These are phyloP conservation scores for Rhorus exstirpatorius DNA, from an alignment of 2,888 invertebrate species.

Conservation along the genomic window DNA sequence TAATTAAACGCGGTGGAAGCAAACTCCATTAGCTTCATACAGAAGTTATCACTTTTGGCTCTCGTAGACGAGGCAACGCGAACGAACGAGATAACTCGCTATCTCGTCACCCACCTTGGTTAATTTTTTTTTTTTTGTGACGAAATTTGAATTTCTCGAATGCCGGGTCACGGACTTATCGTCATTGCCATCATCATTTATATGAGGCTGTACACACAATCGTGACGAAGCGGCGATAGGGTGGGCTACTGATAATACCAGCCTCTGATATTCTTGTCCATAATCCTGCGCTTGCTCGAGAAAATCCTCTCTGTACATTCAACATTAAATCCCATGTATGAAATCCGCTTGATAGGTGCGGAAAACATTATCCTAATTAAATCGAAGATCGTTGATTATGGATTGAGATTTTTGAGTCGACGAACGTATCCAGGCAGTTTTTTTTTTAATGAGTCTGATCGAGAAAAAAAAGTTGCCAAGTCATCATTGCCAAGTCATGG, in stretches of 20 bases:
- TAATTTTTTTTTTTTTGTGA: neutral
- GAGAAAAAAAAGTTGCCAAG: no score
- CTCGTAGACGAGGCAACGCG: slow-evolving; percentile 9
- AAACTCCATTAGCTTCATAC: slow-evolving; percentile 68
- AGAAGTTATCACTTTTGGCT: slow-evolving; percentile 32
- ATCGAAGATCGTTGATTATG: no score
- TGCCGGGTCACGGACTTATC: slow-evolving; percentile 52
- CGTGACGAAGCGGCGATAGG: slow-evolving; percentile 12
- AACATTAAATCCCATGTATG: no score
- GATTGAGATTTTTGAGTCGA: no score
- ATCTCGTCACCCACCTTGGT: slow-evolving; percentile 60
- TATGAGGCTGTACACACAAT: slow-evolving; percentile 13
- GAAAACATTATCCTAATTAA: no score
- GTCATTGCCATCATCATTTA: neutral
- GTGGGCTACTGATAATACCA: neutral
- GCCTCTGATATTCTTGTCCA: neutral
- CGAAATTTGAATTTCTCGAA: slow-evolving; percentile 41
- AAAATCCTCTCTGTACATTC: neutral
- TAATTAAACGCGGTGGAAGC: slow-evolving; percentile 73
- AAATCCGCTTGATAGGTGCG: no score
- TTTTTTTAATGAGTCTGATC: no score
- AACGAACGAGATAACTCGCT: slow-evolving; percentile 67
- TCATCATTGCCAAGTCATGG: no score
- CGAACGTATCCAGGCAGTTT: no score
- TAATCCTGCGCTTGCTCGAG: neutral